Conservation (phyloP, 2,113 vertebrate species). For the Marmota flaviventris region DNA sequence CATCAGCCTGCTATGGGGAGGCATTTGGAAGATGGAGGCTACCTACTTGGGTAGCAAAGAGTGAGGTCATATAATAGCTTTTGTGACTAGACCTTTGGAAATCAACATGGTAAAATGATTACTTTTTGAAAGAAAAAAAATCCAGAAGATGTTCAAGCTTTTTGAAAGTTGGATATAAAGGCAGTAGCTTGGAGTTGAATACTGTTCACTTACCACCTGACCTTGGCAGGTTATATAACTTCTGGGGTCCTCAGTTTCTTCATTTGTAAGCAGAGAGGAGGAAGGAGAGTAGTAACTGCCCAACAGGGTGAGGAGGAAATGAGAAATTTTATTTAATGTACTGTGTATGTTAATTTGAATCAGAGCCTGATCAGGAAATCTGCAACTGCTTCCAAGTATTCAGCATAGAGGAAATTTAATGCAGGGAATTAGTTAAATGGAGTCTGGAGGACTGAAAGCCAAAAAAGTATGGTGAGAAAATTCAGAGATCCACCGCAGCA, state of each 20-base stretch:
- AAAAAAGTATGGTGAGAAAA: not conserved
- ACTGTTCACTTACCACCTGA: not conserved
- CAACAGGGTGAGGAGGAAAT: not conserved
- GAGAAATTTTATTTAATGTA: not conserved
- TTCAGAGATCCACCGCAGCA: not conserved
- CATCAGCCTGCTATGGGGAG: not conserved
- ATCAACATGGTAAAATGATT: not conserved
- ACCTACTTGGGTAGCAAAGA: not conserved
- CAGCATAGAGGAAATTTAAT: not conserved
- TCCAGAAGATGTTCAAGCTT: not conserved
- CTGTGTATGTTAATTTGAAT: not conserved
- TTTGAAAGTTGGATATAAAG: not conserved
- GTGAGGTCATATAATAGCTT: not conserved
- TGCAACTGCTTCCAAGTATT: slow-evolving; percentile 9
- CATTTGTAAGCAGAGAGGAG: not conserved
- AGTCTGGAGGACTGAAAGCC: not conserved
- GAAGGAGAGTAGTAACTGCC: not conserved
- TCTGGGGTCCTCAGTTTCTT: not conserved
- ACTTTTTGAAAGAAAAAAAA: not conserved
- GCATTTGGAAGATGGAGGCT: not conserved
- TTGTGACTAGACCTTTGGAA: slow-evolving; percentile 38
- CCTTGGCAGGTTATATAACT: not conserved
- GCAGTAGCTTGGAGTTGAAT: not conserved
- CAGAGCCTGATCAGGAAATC: not conserved
- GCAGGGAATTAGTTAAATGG: not conserved